Evolutionary conservation across 2,113 vertebrate species (phyloP).

Genomic region (Rattus rattus): DNA sequence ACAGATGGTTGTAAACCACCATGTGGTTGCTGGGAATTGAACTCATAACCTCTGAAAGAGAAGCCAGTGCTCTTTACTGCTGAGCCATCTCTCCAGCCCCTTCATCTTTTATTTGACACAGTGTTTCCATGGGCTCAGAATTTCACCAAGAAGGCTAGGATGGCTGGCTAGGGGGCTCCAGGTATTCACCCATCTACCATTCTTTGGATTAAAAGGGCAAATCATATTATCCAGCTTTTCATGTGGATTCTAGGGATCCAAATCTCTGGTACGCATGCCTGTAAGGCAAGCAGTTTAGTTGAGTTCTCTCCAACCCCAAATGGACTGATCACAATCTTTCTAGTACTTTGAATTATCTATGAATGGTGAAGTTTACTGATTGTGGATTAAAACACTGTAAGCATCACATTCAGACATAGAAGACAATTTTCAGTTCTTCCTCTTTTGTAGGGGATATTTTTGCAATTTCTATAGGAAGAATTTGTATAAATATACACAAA

Average conservation of each 20-base stretch:
- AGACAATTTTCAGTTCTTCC: background rate
- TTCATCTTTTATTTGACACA: background rate
- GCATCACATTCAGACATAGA: conserved; percentile 11
- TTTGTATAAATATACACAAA: background rate
- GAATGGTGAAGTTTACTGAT: background rate
- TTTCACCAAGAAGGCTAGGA: background rate
- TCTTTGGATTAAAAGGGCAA: background rate
- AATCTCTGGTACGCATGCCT: background rate
- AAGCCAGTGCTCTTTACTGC: too few species aligned
- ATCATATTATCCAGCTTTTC: background rate
- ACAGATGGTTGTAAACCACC: too few species aligned
- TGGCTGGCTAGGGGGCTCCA: background rate
- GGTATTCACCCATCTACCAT: background rate
- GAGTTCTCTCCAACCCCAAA: background rate
- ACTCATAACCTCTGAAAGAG: too few species aligned
- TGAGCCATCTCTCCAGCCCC: too few species aligned
- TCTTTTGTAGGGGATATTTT: background rate
- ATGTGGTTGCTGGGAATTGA: too few species aligned
- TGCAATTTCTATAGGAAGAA: background rate
- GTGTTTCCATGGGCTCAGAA: background rate
- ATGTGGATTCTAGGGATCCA: background rate
- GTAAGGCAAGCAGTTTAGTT: background rate
- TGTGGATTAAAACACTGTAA: conserved; percentile 26
- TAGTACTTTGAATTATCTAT: background rate
- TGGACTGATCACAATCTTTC: background rate